Base-by-base conservation (phyloP, 2,888 invertebrate species). In the Matsumyia berberina region DNA sequence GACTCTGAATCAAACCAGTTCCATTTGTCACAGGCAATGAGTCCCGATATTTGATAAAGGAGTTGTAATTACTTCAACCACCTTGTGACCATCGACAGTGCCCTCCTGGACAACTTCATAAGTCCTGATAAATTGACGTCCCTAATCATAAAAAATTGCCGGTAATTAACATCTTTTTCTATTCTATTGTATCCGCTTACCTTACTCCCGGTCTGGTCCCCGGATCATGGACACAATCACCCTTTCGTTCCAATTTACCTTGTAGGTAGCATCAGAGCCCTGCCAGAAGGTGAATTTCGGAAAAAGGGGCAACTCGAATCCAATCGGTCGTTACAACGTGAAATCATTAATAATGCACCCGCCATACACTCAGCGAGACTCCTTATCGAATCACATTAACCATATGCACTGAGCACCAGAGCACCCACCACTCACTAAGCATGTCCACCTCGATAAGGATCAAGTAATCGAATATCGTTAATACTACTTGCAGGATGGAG, bases 281-380 rank as follows among this genome's bases (percentile, higher is more conserved):
- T 49, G 57, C 74, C 76, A 81, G 51, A 81, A 44, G 81, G 81
- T 74, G 53, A 46, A 57, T 78, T 57, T 44, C 33, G 6, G n/a
- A 58, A 55, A 70, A 74, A 67, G 60, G 74, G 67, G 53, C 58
- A 80, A 58, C 17, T 67, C 67, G 44, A 11, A 60, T 35, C 60
- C 58, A 74, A 72, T 44, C 42, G 60, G 17, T 33, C 33, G 58
- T 0, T 9, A 79, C 57, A 66, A 33, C 42, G 44, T 44, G 67
- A 60, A 49, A 44, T 62, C 81, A 81, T 81, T 74, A 69, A 74
- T 81, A 81, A 81, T 81, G 74, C 69, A 62, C 67, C 62, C 67
- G 31, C 46, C 66, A 31, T 39, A 37, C n/a, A n/a, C 35, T 24
- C 66, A 11, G 19, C 37, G 74, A 19, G 11, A 46, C 58, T 73